Conservation (phyloP, 1,140 invertebrate species). For the Pogonomyrmex barbatus region DNA sequence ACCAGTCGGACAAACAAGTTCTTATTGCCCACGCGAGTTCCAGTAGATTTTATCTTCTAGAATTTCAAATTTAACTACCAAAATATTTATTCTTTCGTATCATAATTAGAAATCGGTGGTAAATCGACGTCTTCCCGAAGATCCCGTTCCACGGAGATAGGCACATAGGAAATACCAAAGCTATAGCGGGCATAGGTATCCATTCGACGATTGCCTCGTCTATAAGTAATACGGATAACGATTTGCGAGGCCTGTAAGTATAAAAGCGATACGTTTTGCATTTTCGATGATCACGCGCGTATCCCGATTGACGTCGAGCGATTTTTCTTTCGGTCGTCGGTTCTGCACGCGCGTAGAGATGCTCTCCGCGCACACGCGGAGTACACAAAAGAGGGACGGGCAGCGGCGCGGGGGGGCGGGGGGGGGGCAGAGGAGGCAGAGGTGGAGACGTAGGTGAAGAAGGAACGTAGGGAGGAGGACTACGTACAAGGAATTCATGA, state of each 20-base stretch:
- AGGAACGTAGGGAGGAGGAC: conserved; percentile 59
- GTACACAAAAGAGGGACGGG: conserved; percentile 17
- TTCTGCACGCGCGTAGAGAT: conserved; percentile 23
- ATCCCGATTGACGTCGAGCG: conserved; percentile 39
- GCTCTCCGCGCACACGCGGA: conserved; percentile 19
- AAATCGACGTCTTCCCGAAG: not conserved
- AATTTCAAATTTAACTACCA: not conserved
- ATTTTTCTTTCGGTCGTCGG: conserved; percentile 33
- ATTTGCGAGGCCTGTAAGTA: not conserved
- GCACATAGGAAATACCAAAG: not conserved
- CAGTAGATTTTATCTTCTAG: not conserved
- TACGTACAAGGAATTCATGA: conserved; percentile 80
- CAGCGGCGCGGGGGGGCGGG: not conserved
- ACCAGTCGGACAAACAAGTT: not conserved
- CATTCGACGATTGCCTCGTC: not conserved
- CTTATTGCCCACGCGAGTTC: not conserved
- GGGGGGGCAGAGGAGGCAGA: conserved; percentile 1
- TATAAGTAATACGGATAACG: conserved; percentile 26
- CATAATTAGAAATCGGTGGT: not conserved
- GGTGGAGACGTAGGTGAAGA: conserved; percentile 60
- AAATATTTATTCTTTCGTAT: not conserved
- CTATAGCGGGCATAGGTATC: not conserved
- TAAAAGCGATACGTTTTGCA: conserved; percentile 17
- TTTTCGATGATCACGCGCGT: conserved; percentile 42
- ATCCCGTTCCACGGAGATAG: not conserved